Conservation (phyloP, 2,888 invertebrate species). For the Synanthedon tipuliformis region DNA sequence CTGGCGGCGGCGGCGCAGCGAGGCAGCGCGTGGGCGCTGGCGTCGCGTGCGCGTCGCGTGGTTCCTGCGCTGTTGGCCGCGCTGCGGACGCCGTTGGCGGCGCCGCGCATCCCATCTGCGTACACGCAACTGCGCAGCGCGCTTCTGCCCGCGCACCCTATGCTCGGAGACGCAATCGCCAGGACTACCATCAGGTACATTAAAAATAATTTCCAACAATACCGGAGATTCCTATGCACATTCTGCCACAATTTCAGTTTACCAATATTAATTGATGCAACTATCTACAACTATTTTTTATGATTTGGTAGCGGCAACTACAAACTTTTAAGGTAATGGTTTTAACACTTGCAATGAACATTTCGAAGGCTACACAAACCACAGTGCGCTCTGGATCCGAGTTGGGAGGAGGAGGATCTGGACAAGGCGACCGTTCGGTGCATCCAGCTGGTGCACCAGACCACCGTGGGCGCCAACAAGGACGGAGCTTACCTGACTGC, state of each 20-base stretch:
- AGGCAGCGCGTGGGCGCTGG: slow-evolving; percentile 52
- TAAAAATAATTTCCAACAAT: not conserved
- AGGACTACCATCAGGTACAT: slow-evolving; percentile 75
- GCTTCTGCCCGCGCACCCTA: slow-evolving; percentile 39
- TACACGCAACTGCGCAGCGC: slow-evolving; percentile 70
- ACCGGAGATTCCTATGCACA: too few species aligned
- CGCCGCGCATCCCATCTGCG: slow-evolving; percentile 73
- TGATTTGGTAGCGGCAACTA: too few species aligned
- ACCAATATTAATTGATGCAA: too few species aligned
- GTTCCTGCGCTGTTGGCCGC: slow-evolving; percentile 67
- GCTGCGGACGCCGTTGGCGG: slow-evolving; percentile 82
- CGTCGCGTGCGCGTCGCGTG: slow-evolving; percentile 26
- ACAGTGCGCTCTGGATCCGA: slow-evolving; percentile 80
- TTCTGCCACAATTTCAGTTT: too few species aligned
- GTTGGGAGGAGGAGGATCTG: slow-evolving; percentile 81
- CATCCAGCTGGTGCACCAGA: slow-evolving; percentile 68
- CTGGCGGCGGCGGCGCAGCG: slow-evolving; percentile 49
- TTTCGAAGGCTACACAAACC: slow-evolving; percentile 75
- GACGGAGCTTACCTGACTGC: slow-evolving; percentile 64
- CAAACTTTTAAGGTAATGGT: too few species aligned
- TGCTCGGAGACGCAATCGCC: slow-evolving; percentile 73
- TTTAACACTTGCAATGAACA: not conserved
- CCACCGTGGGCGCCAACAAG: slow-evolving; percentile 36
- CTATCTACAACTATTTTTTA: too few species aligned
- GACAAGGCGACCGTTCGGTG: slow-evolving; percentile 73